Conservation (phyloP, 2,888 invertebrate genomes). For the Tridacna gigas region DNA sequence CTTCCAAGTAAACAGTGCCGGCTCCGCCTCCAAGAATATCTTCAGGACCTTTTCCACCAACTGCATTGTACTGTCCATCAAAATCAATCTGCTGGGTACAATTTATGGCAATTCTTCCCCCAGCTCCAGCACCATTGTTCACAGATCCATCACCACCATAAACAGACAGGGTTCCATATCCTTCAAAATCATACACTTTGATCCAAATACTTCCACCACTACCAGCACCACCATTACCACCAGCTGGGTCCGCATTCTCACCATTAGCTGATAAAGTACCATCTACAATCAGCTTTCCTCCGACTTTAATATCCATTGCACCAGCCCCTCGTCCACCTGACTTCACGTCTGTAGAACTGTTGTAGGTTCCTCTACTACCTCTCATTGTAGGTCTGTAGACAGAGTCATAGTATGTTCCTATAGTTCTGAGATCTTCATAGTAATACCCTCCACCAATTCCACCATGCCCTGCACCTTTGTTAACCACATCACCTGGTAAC, state of each 20-base stretch:
- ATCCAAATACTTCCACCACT: slow-evolving; percentile 77
- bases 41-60: slow-evolving; percentile 66
- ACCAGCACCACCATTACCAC: slow-evolving; percentile 73
- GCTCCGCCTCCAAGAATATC: slow-evolving; percentile 66
- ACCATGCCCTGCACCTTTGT: slow-evolving; percentile 75
- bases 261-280: slow-evolving; percentile 75
- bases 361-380: slow-evolving; percentile 70
- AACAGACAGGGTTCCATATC: slow-evolving; percentile 71
- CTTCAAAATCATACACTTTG: slow-evolving; percentile 68
- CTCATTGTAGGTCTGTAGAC: slow-evolving; percentile 67
- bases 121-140: slow-evolving; percentile 71
- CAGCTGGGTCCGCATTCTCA: slow-evolving; percentile 46
- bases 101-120: slow-evolving; percentile 71
- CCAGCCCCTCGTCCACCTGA: slow-evolving; percentile 74
- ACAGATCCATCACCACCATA: slow-evolving; percentile 68
- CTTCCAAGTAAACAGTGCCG: slow-evolving; percentile 75
- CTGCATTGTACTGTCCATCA: slow-evolving; percentile 67
- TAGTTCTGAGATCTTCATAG: slow-evolving; percentile 50
- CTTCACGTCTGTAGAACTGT: slow-evolving; percentile 36
- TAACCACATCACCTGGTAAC: slow-evolving; percentile 34
- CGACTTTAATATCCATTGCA: slow-evolving; percentile 67
- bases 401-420: slow-evolving; percentile 73
- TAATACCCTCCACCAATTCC: slow-evolving; percentile 70
- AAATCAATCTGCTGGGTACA: slow-evolving; percentile 62
- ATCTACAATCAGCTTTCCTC: slow-evolving; percentile 70